phyloP scores from a whole-genome alignment of 2,888 invertebrate genomes.

The Drosophila paramelanica region DNA sequence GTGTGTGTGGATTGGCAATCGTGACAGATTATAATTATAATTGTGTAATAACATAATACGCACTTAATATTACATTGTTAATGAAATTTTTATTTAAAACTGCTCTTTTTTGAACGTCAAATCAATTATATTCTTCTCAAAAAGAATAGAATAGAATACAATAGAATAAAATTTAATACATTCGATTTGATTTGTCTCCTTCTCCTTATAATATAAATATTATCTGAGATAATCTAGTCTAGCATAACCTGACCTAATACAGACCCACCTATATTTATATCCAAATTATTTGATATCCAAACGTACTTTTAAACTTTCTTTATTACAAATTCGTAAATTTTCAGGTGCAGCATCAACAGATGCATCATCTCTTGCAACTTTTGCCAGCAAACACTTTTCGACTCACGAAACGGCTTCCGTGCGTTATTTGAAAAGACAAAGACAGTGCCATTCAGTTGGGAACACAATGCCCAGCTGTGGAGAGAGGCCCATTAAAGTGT shows the following conservation, averaged over 20 bases:
- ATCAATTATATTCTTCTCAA: no score
- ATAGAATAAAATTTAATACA: no score
- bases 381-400: background rate
- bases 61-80: background rate
- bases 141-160: no score
- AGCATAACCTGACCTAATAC: no score
- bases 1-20: background rate
- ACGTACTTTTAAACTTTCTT: no score
- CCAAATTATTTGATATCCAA: no score
- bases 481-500: background rate
- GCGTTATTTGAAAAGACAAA: conserved; percentile 1
- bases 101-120: no score
- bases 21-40: background rate
- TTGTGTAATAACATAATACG: background rate
- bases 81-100: background rate
- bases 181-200: no score
- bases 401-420: background rate
- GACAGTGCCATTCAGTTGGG: background rate
- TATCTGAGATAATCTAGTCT: no score
- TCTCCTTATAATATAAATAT: no score
- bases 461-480: background rate
- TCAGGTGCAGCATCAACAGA: background rate
- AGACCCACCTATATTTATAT: background rate
- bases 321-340: background rate
- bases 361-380: conserved; percentile 16